Percentiles rank a stretch among this genome's conserved stretches.
These are phyloP conservation scores for Hirtodrosophila trivittata DNA, from an alignment of 2,888 invertebrate species.

Conservation along the genomic window DNA sequence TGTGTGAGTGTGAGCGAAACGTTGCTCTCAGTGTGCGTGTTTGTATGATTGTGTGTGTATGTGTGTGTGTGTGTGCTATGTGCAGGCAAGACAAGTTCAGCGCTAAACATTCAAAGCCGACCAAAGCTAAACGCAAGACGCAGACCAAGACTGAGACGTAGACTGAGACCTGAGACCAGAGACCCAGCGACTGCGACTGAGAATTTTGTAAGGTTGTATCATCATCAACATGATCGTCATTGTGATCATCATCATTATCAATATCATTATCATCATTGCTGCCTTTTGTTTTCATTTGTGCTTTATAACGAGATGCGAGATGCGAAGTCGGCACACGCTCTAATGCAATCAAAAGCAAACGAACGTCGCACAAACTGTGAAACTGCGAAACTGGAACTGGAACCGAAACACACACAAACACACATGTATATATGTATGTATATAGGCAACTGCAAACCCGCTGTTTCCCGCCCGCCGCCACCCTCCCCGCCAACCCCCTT, in stretches of 20 bases:
- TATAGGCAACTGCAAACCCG: constrained; percentile 17
- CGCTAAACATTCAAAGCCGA: constrained; percentile 79
- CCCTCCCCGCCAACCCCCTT: neutral
- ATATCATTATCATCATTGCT: constrained; percentile 42
- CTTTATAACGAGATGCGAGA: constrained; percentile 56
- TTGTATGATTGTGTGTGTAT: constrained; percentile 18
- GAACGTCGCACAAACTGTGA: constrained; percentile 57
- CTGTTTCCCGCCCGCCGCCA: constrained; percentile 12
- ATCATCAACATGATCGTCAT: constrained; percentile 43
- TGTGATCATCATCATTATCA: constrained; percentile 10
- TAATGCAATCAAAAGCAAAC: constrained; percentile 74
- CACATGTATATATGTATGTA: constrained; percentile 3
- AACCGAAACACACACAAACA: constrained; percentile 19
- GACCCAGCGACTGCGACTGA: constrained; percentile 42
- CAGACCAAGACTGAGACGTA: constrained; percentile 35
- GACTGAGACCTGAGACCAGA: constrained; percentile 28
- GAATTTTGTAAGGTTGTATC: constrained; percentile 77
- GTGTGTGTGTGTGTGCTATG: constrained; percentile 42
- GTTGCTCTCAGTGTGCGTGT: constrained; percentile 17
- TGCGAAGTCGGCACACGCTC: constrained; percentile 75
- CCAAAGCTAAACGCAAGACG: constrained; percentile 56
- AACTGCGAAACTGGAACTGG: constrained; percentile 65
- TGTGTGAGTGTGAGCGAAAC: constrained; percentile 33
- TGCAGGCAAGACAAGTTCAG: constrained; percentile 76
- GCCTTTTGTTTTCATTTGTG: constrained; percentile 73